These are phyloP conservation scores for Lysandra coridon DNA, from an alignment of 2,888 invertebrate genomes.

Conservation along the genomic window DNA sequence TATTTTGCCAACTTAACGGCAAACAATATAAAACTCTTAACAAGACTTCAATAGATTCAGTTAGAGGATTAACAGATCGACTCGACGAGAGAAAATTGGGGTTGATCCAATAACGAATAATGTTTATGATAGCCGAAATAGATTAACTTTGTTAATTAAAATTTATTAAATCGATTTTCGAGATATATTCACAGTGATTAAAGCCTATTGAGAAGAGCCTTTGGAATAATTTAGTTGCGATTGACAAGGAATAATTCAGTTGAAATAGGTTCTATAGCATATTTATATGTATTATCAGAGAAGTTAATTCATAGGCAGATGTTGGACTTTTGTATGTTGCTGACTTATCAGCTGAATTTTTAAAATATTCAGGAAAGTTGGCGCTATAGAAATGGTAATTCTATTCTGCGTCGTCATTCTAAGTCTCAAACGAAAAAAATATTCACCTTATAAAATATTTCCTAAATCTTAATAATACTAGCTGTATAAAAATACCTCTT, in stretches of 20 bases:
- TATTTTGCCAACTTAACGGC: constrained; percentile 35
- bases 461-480: not conserved
- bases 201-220: not conserved
- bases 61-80: constrained; percentile 3
- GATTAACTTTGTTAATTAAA: constrained; percentile 8
- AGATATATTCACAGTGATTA: not conserved
- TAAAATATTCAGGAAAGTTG: too few relatives aligned
- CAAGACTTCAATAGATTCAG: constrained; percentile 34
- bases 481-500: not conserved
- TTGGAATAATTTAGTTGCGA: not conserved
- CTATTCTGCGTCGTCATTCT: too few relatives aligned
- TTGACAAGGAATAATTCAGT: not conserved
- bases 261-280: not conserved
- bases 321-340: too few relatives aligned
- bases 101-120: constrained; percentile 13
- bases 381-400: too few relatives aligned
- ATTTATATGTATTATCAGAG: too few relatives aligned
- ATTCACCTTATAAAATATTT: too few relatives aligned
- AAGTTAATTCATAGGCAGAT: too few relatives aligned
- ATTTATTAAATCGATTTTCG: not conserved
- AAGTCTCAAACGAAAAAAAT: too few relatives aligned
- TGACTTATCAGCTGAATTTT: too few relatives aligned
- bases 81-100: not conserved
- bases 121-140: not conserved
- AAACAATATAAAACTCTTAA: constrained; percentile 41